A percentile compares a stretch with the other conserved stretches of the same genome.
phyloP scores from a whole-genome alignment of 2,113 vertebrate genomes.

The Ploceus nigricollis region DNA sequence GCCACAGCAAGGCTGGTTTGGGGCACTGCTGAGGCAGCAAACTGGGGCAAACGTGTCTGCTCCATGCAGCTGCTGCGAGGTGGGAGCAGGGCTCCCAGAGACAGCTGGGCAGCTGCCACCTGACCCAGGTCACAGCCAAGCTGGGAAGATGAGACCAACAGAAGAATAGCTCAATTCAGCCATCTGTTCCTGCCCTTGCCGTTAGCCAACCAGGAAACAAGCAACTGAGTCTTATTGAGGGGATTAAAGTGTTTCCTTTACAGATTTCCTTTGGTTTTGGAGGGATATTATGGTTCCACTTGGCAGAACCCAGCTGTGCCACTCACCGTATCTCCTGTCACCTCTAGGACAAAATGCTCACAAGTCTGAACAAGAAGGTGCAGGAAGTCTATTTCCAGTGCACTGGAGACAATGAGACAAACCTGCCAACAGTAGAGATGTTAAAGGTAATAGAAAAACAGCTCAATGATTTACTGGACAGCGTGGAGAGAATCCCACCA shows the following conservation, averaged over 20 bases:
- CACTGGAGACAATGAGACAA: slow-evolving; percentile 73
- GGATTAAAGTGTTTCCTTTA: not conserved
- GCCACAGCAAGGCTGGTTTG: not conserved
- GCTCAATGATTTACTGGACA: slow-evolving; percentile 78
- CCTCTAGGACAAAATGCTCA: slow-evolving; percentile 78
- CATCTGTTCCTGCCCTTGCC: not conserved
- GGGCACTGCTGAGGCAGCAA: not conserved
- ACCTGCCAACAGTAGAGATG: slow-evolving; percentile 82
- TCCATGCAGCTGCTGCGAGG: not conserved
- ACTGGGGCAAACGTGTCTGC: rapidly evolving
- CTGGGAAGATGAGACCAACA: not conserved
- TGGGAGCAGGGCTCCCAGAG: not conserved
- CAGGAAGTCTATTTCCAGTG: slow-evolving; percentile 82
- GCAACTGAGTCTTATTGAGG: rapidly evolving
- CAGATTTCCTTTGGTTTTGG: not conserved
- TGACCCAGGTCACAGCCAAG: not conserved
- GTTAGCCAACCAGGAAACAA: not conserved
- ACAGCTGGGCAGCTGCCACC: not conserved
- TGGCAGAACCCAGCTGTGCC: not conserved
- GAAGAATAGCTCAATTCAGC: not conserved
- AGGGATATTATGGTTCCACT: not conserved
- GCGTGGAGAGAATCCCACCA: slow-evolving; percentile 77
- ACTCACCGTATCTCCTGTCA: not conserved
- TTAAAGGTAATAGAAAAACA: slow-evolving; percentile 80
- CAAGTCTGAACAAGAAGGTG: slow-evolving; percentile 80